Conservation (phyloP, 2,113 vertebrate genomes). For the Caranx ignobilis region DNA sequence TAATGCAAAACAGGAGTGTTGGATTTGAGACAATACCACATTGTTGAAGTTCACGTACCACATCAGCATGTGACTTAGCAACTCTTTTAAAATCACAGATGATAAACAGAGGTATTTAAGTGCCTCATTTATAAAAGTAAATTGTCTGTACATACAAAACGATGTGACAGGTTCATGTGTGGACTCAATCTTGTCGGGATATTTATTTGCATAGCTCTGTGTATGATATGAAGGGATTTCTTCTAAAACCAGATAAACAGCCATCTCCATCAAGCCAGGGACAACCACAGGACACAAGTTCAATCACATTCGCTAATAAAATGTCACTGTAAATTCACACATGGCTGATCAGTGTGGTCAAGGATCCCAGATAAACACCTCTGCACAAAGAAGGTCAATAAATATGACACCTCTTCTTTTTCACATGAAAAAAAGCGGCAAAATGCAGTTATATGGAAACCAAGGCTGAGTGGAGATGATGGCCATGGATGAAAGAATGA, state of each 20-base stretch:
- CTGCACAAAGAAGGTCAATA: neutral
- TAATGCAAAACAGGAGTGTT: too few species aligned
- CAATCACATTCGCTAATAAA: constrained; percentile 13
- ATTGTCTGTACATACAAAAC: neutral
- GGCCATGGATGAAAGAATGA: neutral
- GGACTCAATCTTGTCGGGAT: neutral
- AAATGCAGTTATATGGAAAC: neutral
- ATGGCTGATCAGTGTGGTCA: neutral
- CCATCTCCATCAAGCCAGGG: neutral
- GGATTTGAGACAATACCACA: too few species aligned
- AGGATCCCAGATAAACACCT: constrained; percentile 26
- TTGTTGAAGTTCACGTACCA: too few species aligned
- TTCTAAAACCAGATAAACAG: constrained; percentile 10
- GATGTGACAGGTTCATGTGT: neutral
- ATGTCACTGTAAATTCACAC: neutral
- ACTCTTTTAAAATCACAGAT: too few species aligned
- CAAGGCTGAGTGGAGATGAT: neutral
- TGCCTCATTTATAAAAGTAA: neutral
- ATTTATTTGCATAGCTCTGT: neutral
- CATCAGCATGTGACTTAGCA: too few species aligned
- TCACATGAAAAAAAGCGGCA: neutral
- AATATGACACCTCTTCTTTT: constrained; percentile 14
- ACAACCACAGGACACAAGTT: neutral
- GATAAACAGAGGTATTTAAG: too few species aligned
- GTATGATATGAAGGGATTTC: too few species aligned